A percentile compares a stretch with the other conserved stretches of the same genome.
phyloP scores from a whole-genome alignment of 2,113 vertebrate species.

The Monopterus albus region DNA sequence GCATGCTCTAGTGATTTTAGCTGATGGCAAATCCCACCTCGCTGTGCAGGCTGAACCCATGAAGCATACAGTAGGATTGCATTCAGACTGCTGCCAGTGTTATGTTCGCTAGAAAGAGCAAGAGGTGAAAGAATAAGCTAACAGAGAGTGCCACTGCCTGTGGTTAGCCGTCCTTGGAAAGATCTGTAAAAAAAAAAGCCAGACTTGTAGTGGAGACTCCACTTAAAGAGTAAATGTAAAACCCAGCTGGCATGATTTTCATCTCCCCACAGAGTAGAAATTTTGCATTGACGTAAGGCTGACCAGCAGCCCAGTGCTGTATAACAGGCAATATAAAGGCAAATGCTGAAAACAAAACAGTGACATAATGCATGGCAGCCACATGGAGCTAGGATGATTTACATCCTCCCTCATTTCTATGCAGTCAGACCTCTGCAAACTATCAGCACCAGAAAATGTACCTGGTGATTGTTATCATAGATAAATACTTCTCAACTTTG shows the following conservation, averaged over 20 bases:
- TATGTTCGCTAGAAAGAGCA: slow-evolving; percentile 42
- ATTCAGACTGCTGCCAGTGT: slow-evolving; percentile 32
- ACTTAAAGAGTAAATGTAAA: slow-evolving; percentile 31
- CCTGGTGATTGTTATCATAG: slow-evolving; percentile 80
- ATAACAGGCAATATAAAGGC: slow-evolving; percentile 9
- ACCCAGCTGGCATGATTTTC: slow-evolving; percentile 33
- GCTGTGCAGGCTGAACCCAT: slow-evolving; percentile 32
- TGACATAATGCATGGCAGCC: slow-evolving; percentile 26
- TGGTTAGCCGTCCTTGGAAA: slow-evolving; percentile 56
- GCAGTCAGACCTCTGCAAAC: slow-evolving; percentile 40
- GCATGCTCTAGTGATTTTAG: slow-evolving; percentile 37
- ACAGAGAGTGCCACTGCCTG: slow-evolving; percentile 38
- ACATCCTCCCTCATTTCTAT: slow-evolving; percentile 31
- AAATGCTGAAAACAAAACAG: slow-evolving; percentile 52
- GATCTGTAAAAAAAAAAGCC: slow-evolving; percentile 45
- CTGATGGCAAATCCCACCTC: slow-evolving; percentile 32
- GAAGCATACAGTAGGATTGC: slow-evolving; percentile 23
- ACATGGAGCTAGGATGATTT: slow-evolving; percentile 12
- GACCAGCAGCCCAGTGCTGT: slow-evolving; percentile 16
- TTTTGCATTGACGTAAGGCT: slow-evolving; percentile 12
- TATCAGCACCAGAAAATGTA: slow-evolving; percentile 48
- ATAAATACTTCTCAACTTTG: slow-evolving; percentile 74
- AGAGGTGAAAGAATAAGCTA: slow-evolving; percentile 40
- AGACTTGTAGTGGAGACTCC: slow-evolving; percentile 11
- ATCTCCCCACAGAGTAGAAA: slow-evolving; percentile 12